A percentile compares a stretch with the other conserved stretches of the same genome.
Conservation (phyloP, 2,888 invertebrate genomes). For the Scelioninae gen. 1 region DNA sequence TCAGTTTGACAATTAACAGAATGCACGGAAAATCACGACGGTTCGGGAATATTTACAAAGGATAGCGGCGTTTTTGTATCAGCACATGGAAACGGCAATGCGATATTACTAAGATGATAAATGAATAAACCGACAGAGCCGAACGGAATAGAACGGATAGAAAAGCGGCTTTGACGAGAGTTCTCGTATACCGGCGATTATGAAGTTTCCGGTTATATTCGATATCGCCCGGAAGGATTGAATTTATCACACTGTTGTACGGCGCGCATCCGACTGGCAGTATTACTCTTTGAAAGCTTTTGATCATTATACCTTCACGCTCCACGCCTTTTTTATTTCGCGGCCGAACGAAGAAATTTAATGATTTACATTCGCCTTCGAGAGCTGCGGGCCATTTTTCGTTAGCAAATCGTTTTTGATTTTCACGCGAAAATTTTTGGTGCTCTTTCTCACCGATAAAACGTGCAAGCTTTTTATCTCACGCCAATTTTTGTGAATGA, state of each 20-base stretch:
- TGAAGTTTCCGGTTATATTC: constrained; percentile 65
- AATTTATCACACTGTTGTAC: constrained; percentile 56
- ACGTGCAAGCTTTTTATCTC: constrained; percentile 4
- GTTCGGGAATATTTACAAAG: too few species aligned
- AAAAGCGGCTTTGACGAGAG: constrained; percentile 62
- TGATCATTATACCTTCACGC: constrained; percentile 51
- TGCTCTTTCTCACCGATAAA: too few species aligned
- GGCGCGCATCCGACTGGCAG: constrained; percentile 39
- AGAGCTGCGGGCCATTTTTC: not conserved
- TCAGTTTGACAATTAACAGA: too few species aligned
- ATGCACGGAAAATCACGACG: too few species aligned
- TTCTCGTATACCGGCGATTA: constrained; percentile 53
- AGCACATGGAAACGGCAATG: constrained; percentile 42
- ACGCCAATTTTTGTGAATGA: not conserved
- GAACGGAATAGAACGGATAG: constrained; percentile 42
- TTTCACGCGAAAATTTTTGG: too few species aligned
- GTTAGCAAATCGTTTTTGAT: constrained; percentile 8
- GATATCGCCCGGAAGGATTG: constrained; percentile 60
- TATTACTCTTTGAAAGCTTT: constrained; percentile 61
- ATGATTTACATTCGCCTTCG: constrained; percentile 6
- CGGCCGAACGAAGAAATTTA: constrained; percentile 17
- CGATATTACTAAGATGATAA: constrained; percentile 61
- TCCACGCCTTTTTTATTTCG: constrained; percentile 16
- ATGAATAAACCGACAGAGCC: constrained; percentile 49
- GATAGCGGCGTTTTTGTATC: constrained; percentile 35